phyloP scores from a whole-genome alignment of 1,140 invertebrate genomes.

The Zaprionus gabonicus region DNA sequence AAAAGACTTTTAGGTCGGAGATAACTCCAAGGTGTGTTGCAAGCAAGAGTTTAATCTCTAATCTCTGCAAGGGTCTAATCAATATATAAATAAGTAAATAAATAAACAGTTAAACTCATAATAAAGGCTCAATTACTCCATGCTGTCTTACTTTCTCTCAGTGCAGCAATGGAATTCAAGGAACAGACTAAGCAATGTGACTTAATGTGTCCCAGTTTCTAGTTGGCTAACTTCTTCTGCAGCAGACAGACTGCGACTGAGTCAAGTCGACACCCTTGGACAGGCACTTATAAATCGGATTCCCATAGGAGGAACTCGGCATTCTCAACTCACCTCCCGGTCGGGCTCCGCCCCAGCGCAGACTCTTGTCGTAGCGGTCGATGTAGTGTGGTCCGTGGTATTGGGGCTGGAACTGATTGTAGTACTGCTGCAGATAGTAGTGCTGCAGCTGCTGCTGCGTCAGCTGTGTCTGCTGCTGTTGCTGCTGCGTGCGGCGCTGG shows the following conservation, averaged over 20 bases:
- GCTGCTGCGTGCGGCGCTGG: conserved; percentile 73
- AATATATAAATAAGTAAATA: no score
- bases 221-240: background rate
- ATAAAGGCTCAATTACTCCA: no score
- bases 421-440: conserved; percentile 69
- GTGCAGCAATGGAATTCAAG: background rate
- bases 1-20: no score
- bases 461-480: conserved; percentile 72
- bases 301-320: background rate
- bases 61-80: no score
- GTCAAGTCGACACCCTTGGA: background rate
- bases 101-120: no score
- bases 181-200: background rate
- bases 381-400: conserved; percentile 77
- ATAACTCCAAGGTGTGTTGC: no score
- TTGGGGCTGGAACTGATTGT: conserved; percentile 74
- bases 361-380: conserved; percentile 81
- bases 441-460: conserved; percentile 72
- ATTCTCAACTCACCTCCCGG: conserved; percentile 57
- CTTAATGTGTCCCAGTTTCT: background rate
- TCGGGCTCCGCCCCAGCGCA: conserved; percentile 72
- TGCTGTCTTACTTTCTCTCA: background rate
- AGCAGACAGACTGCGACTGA: background rate
- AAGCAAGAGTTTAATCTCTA: no score
- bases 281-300: background rate